phyloP scores from a whole-genome alignment of 2,113 vertebrate genomes.

The Mobula hypostoma region DNA sequence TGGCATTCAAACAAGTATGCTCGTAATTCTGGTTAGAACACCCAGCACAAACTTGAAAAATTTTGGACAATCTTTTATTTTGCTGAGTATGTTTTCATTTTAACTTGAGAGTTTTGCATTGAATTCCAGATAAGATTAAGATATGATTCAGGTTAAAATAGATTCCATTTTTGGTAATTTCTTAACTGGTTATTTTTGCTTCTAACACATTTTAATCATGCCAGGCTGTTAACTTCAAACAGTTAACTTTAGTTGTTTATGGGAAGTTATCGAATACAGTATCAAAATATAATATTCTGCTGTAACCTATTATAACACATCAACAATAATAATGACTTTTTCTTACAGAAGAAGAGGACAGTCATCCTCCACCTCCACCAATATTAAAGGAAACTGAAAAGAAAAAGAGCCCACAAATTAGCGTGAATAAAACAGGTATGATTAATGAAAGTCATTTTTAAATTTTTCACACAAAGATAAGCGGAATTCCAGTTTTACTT shows the following conservation, averaged over 20 bases:
- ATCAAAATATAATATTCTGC: neutral
- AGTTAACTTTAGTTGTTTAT: neutral
- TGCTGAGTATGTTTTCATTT: neutral
- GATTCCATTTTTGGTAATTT: neutral
- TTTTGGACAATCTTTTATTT: neutral
- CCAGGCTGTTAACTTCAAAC: neutral
- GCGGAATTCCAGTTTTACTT: neutral
- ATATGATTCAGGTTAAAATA: neutral
- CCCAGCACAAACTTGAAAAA: too few species aligned
- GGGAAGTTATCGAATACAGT: neutral
- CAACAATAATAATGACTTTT: neutral
- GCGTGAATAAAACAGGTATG: neutral
- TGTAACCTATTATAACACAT: neutral
- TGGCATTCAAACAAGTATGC: too few species aligned
- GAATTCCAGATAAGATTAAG: neutral
- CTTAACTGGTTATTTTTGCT: neutral
- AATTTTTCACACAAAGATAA: neutral
- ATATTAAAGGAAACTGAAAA: neutral
- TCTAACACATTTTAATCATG: neutral
- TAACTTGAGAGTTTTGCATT: neutral
- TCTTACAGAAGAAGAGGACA: constrained; percentile 13
- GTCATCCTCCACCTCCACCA: neutral
- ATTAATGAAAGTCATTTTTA: neutral
- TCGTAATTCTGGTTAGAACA: too few species aligned
- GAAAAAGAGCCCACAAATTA: neutral